Conservation (phyloP, 92 coral and sea anemone genomes). For the Siderastrea siderea region DNA sequence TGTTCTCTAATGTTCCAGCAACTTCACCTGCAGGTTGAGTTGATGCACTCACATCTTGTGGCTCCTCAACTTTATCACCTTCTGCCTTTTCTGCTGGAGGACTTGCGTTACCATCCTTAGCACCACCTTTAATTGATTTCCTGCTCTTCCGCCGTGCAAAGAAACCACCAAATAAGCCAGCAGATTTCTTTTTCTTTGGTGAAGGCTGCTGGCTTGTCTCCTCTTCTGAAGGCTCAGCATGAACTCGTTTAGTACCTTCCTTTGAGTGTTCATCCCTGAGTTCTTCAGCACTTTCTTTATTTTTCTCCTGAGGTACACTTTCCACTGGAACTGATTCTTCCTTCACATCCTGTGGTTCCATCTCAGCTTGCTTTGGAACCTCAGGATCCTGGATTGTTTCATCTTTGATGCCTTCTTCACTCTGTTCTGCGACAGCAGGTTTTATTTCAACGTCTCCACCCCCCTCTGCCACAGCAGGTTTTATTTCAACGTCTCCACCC, state of each 20-base stretch:
- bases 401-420: slow-evolving; percentile 19
- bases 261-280: neutral
- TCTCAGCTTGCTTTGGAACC: slow-evolving; percentile 14
- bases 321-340: slow-evolving; percentile 14
- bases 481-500: neutral
- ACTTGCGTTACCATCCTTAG: neutral
- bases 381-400: neutral
- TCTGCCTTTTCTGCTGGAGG: slow-evolving; percentile 3
- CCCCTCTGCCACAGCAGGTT: neutral
- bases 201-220: slow-evolving; percentile 2
- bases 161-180: slow-evolving; percentile 34
- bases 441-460: neutral
- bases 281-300: neutral
- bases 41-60: neutral
- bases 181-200: slow-evolving; percentile 30
- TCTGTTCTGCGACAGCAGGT: neutral
- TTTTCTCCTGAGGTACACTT: neutral
- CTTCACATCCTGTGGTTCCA: neutral
- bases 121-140: neutral
- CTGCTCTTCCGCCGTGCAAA: slow-evolving; percentile 32
- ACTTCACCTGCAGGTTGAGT: neutral
- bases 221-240: slow-evolving; percentile 7
- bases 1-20: neutral
- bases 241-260: slow-evolving; percentile 25
- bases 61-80: neutral